These are phyloP conservation scores for Porites rus DNA, from an alignment of 92 coral and sea anemone species.

Conservation along the genomic window DNA sequence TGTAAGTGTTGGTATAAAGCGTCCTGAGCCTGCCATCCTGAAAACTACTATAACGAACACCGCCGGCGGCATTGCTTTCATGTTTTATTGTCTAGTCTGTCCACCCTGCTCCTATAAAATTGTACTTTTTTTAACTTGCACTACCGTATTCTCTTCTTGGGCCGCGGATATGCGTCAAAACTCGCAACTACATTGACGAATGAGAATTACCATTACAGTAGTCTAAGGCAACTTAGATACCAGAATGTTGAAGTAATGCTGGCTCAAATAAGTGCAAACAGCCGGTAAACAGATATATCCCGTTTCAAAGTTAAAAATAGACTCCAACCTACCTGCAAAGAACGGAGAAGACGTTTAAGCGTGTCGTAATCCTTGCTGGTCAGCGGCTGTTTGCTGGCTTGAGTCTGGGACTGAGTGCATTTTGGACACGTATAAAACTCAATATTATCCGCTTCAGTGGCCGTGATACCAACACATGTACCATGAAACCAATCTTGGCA, in stretches of 20 bases:
- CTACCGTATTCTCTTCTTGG: too few relatives aligned
- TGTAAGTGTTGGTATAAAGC: too few relatives aligned
- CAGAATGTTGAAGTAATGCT: neutral
- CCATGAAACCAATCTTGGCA: constrained; percentile 99
- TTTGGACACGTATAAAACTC: constrained; percentile 91
- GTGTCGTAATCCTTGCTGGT: constrained; percentile 86
- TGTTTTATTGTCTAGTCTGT: too few relatives aligned
- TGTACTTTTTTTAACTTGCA: too few relatives aligned
- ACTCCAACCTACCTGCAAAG: constrained; percentile 75
- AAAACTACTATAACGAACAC: too few relatives aligned
- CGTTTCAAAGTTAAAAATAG: neutral
- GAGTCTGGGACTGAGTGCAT: constrained; percentile 84
- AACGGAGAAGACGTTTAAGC: constrained; percentile 91
- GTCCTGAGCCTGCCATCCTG: too few relatives aligned
- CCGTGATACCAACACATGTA: constrained; percentile 87
- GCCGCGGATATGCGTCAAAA: too few relatives aligned
- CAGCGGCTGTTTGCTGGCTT: constrained; percentile 79
- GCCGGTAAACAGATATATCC: neutral
- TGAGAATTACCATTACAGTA: too few relatives aligned
- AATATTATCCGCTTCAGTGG: constrained; percentile 84
- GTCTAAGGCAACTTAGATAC: neutral
- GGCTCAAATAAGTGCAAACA: too few relatives aligned
- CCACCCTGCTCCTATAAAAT: too few relatives aligned
- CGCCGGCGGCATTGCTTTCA: too few relatives aligned
- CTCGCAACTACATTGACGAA: too few relatives aligned